phyloP scores from a whole-genome alignment of 2,888 invertebrate species.

The Caenorhabditis panamensis region DNA sequence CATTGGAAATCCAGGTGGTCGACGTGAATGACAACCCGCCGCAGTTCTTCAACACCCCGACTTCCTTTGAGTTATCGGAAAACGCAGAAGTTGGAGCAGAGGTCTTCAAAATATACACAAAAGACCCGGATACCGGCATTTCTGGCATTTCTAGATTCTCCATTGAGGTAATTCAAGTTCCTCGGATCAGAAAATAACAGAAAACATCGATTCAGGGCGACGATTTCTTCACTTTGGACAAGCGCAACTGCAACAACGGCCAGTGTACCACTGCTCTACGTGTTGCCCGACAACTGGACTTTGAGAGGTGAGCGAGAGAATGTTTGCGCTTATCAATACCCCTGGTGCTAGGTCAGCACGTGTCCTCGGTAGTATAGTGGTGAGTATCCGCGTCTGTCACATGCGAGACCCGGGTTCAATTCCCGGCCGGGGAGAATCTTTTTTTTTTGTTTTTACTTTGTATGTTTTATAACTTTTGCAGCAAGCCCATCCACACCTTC shows the following conservation, averaged over 20 bases:
- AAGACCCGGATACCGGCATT: slow-evolving; percentile 74
- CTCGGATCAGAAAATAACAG: not conserved
- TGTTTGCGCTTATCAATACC: not conserved
- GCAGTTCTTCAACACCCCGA: slow-evolving; percentile 85
- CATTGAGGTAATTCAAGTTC: slow-evolving; percentile 34
- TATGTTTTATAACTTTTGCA: slow-evolving; percentile 19
- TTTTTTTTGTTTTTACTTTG: slow-evolving; percentile 1
- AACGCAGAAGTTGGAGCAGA: slow-evolving; percentile 60
- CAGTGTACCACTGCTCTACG: slow-evolving; percentile 63
- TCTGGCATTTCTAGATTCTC: slow-evolving; percentile 72
- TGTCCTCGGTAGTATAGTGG: slow-evolving; percentile 68
- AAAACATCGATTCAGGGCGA: slow-evolving; percentile 11
- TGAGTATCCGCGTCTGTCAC: slow-evolving; percentile 74
- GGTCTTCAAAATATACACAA: slow-evolving; percentile 61
- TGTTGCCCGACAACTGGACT: slow-evolving; percentile 61
- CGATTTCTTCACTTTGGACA: slow-evolving; percentile 58
- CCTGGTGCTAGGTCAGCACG: not conserved
- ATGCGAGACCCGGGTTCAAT: slow-evolving; percentile 74
- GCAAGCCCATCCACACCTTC: slow-evolving; percentile 52
- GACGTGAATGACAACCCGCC: slow-evolving; percentile 83
- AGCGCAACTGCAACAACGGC: slow-evolving; percentile 60
- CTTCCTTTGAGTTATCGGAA: slow-evolving; percentile 84
- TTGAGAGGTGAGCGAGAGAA: slow-evolving; percentile 49
- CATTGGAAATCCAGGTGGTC: slow-evolving; percentile 79
- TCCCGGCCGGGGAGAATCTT: slow-evolving; percentile 70